These are phyloP conservation scores for Capricornis sumatraensis DNA, from an alignment of 2,113 vertebrate species.

Conservation along the genomic window DNA sequence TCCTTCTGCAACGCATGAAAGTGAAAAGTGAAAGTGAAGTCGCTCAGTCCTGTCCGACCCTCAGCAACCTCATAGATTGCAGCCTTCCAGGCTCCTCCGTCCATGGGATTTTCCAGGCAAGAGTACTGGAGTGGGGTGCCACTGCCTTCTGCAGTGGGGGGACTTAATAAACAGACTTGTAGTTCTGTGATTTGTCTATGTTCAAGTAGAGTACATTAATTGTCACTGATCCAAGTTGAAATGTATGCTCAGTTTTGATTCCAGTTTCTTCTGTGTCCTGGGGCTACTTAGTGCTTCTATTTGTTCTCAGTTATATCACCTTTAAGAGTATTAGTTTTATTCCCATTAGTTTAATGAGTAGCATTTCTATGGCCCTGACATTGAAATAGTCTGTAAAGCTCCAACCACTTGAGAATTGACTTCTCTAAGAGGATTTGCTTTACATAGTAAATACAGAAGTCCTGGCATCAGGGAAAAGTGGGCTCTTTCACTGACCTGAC, in stretches of 20 bases:
- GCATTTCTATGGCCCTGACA: constrained; percentile 35
- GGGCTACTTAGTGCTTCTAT: constrained; percentile 28
- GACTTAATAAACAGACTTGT: not conserved
- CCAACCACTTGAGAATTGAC: constrained; percentile 12
- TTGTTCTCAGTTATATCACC: constrained; percentile 22
- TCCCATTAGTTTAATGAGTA: constrained; percentile 43
- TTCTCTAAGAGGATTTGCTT: constrained; percentile 35
- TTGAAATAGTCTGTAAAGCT: constrained; percentile 47
- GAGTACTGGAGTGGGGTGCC: too few species aligned
- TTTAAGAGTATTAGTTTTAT: constrained; percentile 46
- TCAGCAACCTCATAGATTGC: too few species aligned
- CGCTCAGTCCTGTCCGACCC: too few species aligned
- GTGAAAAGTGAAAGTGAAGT: too few species aligned
- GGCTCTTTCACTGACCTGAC: not conserved
- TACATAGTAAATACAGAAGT: not conserved
- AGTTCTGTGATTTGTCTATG: not conserved
- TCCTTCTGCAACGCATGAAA: too few species aligned
- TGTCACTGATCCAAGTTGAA: constrained; percentile 23
- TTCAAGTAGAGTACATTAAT: not conserved
- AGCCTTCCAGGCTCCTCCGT: not conserved
- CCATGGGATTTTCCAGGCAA: too few species aligned
- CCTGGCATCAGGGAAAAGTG: not conserved
- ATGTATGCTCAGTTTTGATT: constrained; percentile 42
- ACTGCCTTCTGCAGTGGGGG: not conserved
- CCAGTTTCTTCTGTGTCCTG: constrained; percentile 28